Conservation (phyloP, 2,797 vertebrate genomes). For the Spinus pinus region DNA sequence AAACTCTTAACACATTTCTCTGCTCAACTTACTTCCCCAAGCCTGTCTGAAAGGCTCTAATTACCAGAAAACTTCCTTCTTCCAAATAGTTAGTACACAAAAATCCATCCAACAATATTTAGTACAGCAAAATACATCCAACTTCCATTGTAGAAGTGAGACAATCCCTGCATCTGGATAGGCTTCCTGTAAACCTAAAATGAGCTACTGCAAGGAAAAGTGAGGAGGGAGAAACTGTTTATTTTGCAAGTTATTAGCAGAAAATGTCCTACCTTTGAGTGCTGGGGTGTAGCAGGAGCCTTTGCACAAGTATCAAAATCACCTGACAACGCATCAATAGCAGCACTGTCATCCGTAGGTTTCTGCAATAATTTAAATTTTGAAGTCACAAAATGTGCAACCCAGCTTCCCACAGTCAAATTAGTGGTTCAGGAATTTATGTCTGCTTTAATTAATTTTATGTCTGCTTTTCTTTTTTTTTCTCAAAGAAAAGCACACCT, state of each 20-base stretch:
- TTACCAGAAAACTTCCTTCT: not conserved
- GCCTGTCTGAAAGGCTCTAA: not conserved
- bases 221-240: not conserved
- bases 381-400: not conserved
- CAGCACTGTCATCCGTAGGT: constrained; percentile 35
- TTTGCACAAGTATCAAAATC: constrained; percentile 64
- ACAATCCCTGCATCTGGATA: not conserved
- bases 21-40: not conserved
- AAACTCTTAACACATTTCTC: not conserved
- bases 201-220: not conserved
- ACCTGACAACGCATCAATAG: constrained; percentile 69
- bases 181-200: not conserved
- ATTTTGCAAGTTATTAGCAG: not conserved
- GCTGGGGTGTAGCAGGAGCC: constrained; percentile 34
- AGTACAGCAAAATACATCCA: not conserved
- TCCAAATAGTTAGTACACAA: not conserved
- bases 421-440: not conserved
- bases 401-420: not conserved
- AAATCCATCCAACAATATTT: not conserved
- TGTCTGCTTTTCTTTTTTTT: too few species aligned
- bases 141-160: not conserved
- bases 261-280: constrained; percentile 65
- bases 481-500: not conserved
- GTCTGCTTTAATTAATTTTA: not conserved
- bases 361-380: constrained; percentile 56